Conservation (phyloP, 2,113 vertebrate genomes). For the Gracilinanus agilis region DNA sequence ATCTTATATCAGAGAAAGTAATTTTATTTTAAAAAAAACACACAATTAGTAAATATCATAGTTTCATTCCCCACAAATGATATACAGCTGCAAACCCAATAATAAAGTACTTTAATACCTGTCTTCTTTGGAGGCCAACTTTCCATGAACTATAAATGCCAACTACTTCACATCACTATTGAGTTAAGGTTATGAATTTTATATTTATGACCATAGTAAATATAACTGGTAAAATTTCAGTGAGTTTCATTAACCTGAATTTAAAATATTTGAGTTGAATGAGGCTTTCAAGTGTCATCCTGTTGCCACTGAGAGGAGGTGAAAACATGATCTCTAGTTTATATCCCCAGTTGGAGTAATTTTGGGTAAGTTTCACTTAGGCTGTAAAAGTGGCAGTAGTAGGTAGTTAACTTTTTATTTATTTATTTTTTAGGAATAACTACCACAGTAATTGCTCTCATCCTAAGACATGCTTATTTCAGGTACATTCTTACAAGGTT, state of each 20-base stretch:
- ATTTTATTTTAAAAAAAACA: background rate
- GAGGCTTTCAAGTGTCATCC: background rate
- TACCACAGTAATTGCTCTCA: background rate
- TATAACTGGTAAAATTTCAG: background rate
- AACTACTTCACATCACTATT: background rate
- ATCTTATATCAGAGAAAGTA: background rate
- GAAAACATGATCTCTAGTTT: background rate
- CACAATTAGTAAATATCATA: constrained; percentile 12
- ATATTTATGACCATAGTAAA: background rate
- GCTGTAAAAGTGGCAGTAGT: background rate
- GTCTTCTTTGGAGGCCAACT: background rate
- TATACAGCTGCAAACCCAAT: background rate
- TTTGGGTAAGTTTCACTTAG: background rate
- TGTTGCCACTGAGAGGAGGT: background rate
- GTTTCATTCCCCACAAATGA: background rate
- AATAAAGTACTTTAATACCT: background rate
- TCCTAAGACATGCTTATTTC: background rate
- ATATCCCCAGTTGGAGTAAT: background rate
- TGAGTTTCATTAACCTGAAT: background rate
- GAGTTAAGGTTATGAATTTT: background rate
- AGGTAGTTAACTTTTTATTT: background rate
- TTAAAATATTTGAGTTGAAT: background rate
- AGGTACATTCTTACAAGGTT: background rate
- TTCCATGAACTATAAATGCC: constrained; percentile 14
- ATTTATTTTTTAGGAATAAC: constrained; percentile 11